phyloP scores from a whole-genome alignment of 2,797 vertebrate genomes.

The Borostomias antarcticus region DNA sequence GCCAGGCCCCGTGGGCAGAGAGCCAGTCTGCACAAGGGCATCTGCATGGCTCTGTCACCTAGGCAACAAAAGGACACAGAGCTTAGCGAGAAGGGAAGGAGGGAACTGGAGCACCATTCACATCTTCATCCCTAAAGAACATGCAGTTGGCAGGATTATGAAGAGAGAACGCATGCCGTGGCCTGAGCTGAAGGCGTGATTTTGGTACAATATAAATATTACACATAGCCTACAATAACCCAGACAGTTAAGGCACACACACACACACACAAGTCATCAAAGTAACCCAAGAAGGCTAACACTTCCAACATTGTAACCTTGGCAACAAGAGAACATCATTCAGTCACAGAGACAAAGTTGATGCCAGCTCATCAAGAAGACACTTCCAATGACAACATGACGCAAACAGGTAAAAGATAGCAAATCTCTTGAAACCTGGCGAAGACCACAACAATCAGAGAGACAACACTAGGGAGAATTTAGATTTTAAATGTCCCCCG shows the following conservation, averaged over 20 bases:
- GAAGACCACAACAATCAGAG: no score
- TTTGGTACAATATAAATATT: no score
- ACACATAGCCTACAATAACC: no score
- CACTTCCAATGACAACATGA: slow-evolving; percentile 41
- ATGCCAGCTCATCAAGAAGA: slow-evolving; percentile 39
- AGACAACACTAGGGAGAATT: no score
- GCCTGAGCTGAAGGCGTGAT: no score
- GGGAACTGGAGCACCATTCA: neutral
- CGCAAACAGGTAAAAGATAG: neutral
- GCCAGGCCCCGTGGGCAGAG: slow-evolving; percentile 59
- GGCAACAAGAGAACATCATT: slow-evolving; percentile 25
- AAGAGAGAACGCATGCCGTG: no score
- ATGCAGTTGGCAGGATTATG: neutral
- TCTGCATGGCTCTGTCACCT: slow-evolving; percentile 71
- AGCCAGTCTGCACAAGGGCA: slow-evolving; percentile 52
- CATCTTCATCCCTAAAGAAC: neutral
- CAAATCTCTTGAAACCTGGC: no score
- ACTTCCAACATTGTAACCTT: slow-evolving; percentile 25
- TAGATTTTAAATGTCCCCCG: no score
- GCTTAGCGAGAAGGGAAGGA: neutral
- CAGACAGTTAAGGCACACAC: slow-evolving; percentile 12
- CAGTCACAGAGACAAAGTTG: slow-evolving; percentile 18
- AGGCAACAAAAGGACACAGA: slow-evolving; percentile 11
- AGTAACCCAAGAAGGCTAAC: slow-evolving; percentile 45
- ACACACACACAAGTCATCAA: slow-evolving; percentile 54